phyloP scores from a whole-genome alignment of 2,797 vertebrate species.

The Pagetopsis macropterus region DNA sequence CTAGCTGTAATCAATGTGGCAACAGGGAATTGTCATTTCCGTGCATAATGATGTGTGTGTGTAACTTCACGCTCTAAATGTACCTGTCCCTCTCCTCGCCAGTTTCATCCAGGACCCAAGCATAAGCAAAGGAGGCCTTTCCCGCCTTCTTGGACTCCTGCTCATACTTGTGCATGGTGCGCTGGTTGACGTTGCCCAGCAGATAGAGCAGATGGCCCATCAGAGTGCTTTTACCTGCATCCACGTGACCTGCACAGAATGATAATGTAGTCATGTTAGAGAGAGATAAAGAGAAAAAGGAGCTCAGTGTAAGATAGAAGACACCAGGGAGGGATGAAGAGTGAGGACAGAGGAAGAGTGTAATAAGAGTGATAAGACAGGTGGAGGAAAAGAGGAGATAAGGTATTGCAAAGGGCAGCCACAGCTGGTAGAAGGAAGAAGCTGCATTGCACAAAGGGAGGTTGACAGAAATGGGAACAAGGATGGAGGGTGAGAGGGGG shows the following conservation, averaged over 20 bases:
- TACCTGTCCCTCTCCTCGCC: conserved; percentile 98
- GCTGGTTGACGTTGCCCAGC: conserved; percentile 97
- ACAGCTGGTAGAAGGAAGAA: conserved; percentile 35
- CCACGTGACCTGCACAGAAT: conserved; percentile 90
- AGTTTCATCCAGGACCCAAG: conserved; percentile 99
- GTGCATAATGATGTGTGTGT: background rate
- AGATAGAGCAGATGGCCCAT: conserved; percentile 98
- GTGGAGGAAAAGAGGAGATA: conserved; percentile 37
- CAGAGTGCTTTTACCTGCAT: conserved; percentile 98
- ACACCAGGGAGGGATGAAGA: background rate
- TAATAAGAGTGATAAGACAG: conserved; percentile 56
- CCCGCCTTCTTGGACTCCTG: conserved; percentile 98
- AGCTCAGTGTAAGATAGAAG: background rate
- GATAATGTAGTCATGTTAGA: background rate
- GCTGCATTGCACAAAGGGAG: conserved; percentile 51
- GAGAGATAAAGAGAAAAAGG: background rate
- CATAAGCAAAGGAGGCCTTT: conserved; percentile 97
- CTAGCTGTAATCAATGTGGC: background rate
- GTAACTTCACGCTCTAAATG: background rate
- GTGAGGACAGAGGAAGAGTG: conserved; percentile 43
- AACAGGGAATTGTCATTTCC: background rate
- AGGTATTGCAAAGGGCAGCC: conserved; percentile 43
- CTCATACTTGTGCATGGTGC: conserved; percentile 99
- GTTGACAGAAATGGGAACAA: conserved; percentile 60
- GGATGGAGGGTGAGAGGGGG: conserved; percentile 34